These are phyloP conservation scores for Liasis olivaceus DNA, from an alignment of 2,797 vertebrate genomes.

Conservation along the genomic window DNA sequence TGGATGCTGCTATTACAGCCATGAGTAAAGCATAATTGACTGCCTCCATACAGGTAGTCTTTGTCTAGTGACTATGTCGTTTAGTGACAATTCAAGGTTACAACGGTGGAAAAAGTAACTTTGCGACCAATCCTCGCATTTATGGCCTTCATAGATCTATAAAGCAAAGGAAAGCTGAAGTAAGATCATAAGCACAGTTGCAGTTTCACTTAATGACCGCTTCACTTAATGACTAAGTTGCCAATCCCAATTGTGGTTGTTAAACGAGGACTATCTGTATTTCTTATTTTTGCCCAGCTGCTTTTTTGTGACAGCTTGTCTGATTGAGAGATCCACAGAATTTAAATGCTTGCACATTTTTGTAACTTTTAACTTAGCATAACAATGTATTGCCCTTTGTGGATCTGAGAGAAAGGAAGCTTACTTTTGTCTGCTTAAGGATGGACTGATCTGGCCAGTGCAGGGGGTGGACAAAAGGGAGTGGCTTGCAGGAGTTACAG, in stretches of 20 bases:
- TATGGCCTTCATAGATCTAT: not conserved
- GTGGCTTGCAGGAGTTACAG: not conserved
- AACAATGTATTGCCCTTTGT: too few relatives aligned
- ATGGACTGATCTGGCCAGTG: not conserved
- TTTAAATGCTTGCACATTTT: not conserved
- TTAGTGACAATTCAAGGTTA: not conserved
- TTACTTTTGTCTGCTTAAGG: not conserved
- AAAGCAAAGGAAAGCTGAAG: not conserved
- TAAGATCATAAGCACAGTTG: not conserved
- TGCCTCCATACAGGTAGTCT: not conserved
- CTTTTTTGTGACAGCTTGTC: not conserved
- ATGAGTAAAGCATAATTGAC: not conserved
- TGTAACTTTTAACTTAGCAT: not conserved
- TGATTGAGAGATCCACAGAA: not conserved
- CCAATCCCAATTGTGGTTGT: not conserved
- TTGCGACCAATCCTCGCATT: not conserved
- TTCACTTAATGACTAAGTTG: not conserved
- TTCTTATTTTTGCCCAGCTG: not conserved
- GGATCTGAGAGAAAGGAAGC: not conserved
- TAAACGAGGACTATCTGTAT: not conserved
- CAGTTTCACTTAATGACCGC: not conserved
- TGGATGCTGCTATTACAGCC: not conserved
- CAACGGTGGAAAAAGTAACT: not conserved
- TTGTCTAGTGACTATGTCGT: not conserved
- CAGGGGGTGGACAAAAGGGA: too few relatives aligned